These are phyloP conservation scores for Pteromalus puparum DNA, from an alignment of 1,140 invertebrate genomes.

Conservation along the genomic window DNA sequence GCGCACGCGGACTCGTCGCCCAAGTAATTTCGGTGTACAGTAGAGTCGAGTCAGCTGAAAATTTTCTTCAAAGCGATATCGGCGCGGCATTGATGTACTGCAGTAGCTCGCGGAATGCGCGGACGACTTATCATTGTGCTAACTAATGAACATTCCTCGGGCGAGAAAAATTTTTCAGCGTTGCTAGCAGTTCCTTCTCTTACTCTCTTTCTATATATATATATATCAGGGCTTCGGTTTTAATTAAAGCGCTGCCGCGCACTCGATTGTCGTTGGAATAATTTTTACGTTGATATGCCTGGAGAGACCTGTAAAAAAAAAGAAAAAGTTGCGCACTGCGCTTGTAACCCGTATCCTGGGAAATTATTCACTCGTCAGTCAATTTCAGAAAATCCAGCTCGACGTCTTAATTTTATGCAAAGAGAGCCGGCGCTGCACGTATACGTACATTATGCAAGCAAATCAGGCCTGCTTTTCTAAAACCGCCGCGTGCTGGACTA, in stretches of 20 bases:
- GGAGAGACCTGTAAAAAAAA: too few species aligned
- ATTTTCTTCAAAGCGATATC: slow-evolving; percentile 55
- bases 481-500: not conserved
- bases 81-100: not conserved
- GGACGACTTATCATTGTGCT: slow-evolving; percentile 55
- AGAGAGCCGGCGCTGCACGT: too few species aligned
- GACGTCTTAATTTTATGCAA: too few species aligned
- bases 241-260: not conserved
- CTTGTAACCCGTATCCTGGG: too few species aligned
- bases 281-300: not conserved
- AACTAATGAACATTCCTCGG: slow-evolving; percentile 56
- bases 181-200: not conserved
- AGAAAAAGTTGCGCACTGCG: too few species aligned
- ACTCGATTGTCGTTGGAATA: not conserved
- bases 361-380: too few species aligned
- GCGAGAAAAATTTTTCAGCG: not conserved
- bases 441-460: not conserved
- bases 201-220: not conserved
- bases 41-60: slow-evolving; percentile 21
- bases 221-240: not conserved
- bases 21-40: too few species aligned
- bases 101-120: slow-evolving; percentile 50
- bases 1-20: too few species aligned
- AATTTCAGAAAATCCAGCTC: too few species aligned
- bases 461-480: not conserved